Percentiles rank a stretch among this genome's conserved stretches.
phyloP scores from a whole-genome alignment of 2,113 vertebrate genomes.

The Amphiprion percula region DNA sequence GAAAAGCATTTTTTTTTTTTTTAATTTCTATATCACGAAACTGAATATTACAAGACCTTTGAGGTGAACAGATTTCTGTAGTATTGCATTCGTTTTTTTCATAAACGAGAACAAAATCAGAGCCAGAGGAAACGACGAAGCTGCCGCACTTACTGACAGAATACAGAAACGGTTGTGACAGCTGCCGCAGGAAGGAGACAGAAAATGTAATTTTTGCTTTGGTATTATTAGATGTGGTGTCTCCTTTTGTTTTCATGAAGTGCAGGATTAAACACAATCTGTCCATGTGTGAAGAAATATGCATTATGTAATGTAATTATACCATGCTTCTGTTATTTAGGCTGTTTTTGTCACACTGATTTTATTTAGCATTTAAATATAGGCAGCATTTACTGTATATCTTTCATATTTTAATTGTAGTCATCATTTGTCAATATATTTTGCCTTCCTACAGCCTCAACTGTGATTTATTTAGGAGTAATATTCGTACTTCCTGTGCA shows the following conservation, averaged over 20 bases:
- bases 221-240: constrained; percentile 8
- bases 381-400: background rate
- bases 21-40: background rate
- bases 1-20: background rate
- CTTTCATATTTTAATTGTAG: background rate
- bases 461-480: too few species aligned
- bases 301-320: background rate
- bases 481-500: too few species aligned
- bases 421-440: background rate
- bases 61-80: background rate
- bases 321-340: background rate
- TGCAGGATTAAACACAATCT: background rate
- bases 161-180: constrained; percentile 10
- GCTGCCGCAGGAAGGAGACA: background rate
- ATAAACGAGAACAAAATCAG: background rate
- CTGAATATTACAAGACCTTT: background rate
- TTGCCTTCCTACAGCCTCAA: background rate
- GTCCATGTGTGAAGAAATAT: background rate
- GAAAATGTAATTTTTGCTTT: constrained; percentile 21
- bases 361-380: background rate
- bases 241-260: constrained; percentile 19
- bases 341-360: background rate
- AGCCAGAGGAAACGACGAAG: constrained; percentile 19
- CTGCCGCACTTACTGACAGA: constrained; percentile 4
- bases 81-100: constrained; percentile 1